Evolutionary conservation across 2,113 vertebrate genomes (phyloP).

Genomic region (Chelonoidis abingdonii): DNA sequence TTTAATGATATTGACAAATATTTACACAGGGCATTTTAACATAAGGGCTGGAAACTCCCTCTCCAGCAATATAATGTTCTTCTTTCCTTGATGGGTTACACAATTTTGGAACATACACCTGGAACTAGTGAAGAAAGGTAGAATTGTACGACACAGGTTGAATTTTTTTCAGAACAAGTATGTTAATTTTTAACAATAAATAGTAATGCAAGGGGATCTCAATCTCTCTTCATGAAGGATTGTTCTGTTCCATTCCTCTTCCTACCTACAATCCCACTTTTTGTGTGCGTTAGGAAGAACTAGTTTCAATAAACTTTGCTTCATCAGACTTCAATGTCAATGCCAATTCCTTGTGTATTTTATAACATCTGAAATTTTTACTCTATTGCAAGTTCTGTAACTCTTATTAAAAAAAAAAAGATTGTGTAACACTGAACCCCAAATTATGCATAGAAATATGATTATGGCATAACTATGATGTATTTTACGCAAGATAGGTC

Average conservation of each 20-base stretch:
- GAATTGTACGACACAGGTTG: background rate
- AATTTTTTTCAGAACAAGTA: background rate
- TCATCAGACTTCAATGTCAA: background rate
- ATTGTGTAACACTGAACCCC: fast-evolving
- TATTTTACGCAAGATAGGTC: too few relatives aligned
- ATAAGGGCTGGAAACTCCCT: background rate
- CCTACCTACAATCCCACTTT: background rate
- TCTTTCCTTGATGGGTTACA: background rate
- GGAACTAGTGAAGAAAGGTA: background rate
- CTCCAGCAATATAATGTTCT: background rate
- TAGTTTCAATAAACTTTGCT: background rate
- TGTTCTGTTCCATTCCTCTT: background rate
- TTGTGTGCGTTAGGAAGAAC: background rate
- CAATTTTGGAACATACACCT: background rate
- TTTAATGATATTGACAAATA: background rate
- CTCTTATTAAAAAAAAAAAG: background rate
- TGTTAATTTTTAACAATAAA: background rate
- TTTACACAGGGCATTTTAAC: background rate
- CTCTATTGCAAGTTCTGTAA: background rate
- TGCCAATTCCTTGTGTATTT: background rate
- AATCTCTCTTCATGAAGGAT: background rate
- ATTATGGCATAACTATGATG: too few relatives aligned
- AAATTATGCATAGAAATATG: too few relatives aligned
- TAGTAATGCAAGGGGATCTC: background rate
- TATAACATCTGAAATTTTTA: background rate